Base-by-base conservation (phyloP, 23 tunicate genomes). In the Corella eumyota region DNA sequence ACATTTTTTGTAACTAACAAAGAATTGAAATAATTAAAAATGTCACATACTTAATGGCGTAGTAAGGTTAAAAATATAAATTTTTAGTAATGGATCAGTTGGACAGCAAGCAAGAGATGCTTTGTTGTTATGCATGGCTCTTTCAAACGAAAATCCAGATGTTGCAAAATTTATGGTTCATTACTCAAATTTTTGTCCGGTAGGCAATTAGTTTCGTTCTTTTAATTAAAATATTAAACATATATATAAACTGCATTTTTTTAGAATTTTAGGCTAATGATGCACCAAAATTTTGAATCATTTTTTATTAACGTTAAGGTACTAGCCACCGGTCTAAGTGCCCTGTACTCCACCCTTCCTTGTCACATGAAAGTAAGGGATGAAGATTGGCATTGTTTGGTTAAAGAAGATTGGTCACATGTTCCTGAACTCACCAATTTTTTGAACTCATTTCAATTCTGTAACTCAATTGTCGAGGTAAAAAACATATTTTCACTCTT, bases 21-120 rank as follows among this genome's bases (percentile, higher is more conserved):
- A 22, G 45, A 40, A 40, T 9, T 40, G 15, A 40, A 40, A 40
- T 40, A n/a, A n/a, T n/a, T n/a, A n/a, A n/a, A n/a, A n/a, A n/a
- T n/a, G n/a, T n/a, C n/a, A n/a, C n/a, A n/a, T n/a, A n/a, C n/a
- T n/a, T n/a, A n/a, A n/a, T n/a, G n/a, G n/a, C n/a, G n/a, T n/a
- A n/a, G n/a, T n/a, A n/a, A n/a, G n/a, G n/a, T n/a, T n/a, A n/a
- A n/a, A n/a, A n/a, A n/a, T n/a, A n/a, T n/a, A n/a, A n/a, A n/a
- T n/a, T n/a, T n/a, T n/a, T 53, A 76, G 98, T 24, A 93, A 92
- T 28, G 98, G 98, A 2, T 63, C 85, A 19, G 81, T 92, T 20
- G 97, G 97, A 13, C 90, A 90, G 32, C 97, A 80, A 53, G 83
- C 97, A 32, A 64, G 97, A 31, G 97, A 90, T 60, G 90, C 97